phyloP scores from a whole-genome alignment of 2,113 vertebrate genomes.

The Rhynchomys soricoides region DNA sequence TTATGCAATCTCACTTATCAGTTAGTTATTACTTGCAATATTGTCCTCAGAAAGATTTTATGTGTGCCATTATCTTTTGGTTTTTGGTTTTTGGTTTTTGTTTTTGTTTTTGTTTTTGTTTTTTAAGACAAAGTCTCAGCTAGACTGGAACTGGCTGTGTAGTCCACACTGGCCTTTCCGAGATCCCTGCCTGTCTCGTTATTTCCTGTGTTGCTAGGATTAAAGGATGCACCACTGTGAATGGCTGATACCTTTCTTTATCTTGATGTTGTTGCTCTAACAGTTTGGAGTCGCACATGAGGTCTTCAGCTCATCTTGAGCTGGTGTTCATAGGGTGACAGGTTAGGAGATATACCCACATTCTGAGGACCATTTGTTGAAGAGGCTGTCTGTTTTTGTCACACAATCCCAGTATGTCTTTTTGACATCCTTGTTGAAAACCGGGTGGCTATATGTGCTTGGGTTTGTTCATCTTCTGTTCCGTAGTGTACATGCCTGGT shows the following conservation, averaged over 20 bases:
- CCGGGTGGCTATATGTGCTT: background rate
- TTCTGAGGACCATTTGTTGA: background rate
- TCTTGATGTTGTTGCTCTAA: background rate
- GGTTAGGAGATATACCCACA: background rate
- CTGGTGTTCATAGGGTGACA: background rate
- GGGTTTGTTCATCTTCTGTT: background rate
- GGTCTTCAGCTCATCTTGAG: background rate
- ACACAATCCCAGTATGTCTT: background rate
- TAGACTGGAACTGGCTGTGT: background rate
- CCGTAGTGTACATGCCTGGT: background rate
- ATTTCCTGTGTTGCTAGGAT: background rate
- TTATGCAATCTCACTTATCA: background rate
- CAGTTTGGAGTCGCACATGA: background rate
- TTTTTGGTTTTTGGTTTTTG: background rate
- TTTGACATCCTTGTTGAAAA: background rate
- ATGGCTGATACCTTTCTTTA: background rate
- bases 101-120: background rate
- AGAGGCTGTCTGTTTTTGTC: background rate
- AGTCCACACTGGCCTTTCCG: background rate
- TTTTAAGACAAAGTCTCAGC: background rate
- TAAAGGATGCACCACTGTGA: background rate
- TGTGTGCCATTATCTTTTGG: background rate
- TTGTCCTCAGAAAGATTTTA: background rate
- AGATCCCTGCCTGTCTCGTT: background rate
- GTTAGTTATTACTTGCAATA: background rate